phyloP scores from a whole-genome alignment of 2,797 vertebrate genomes.

The Syncerus caffer region DNA sequence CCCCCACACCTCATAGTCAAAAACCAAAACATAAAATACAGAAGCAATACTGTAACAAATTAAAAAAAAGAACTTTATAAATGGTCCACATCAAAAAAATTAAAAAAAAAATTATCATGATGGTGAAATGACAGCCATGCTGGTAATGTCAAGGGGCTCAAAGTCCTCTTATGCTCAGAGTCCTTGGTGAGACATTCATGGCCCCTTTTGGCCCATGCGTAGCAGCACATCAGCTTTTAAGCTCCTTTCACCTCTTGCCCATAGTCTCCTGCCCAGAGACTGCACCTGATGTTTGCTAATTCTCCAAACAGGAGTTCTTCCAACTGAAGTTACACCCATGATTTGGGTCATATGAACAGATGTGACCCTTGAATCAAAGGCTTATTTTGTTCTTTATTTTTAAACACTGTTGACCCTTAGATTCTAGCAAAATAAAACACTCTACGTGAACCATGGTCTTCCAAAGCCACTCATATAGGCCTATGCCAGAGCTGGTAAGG shows the following conservation, averaged over 20 bases:
- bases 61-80: not conserved
- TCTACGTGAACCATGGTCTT: not conserved
- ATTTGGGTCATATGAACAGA: not conserved
- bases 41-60: not conserved
- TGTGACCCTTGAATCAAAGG: not conserved
- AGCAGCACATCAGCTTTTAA: not conserved
- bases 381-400: not conserved
- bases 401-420: not conserved
- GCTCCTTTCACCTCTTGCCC: not conserved
- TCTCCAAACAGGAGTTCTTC: not conserved
- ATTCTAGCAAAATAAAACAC: not conserved
- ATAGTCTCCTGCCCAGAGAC: no score
- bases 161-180: rapidly evolving
- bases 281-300: not conserved
- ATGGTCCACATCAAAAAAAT: not conserved
- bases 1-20: not conserved
- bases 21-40: not conserved
- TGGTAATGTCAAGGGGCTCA: not conserved
- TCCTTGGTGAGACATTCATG: not conserved
- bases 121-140: not conserved
- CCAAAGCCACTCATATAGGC: not conserved
- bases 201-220: not conserved
- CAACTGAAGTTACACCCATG: not conserved
- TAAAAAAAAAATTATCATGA: rapidly evolving
- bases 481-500: not conserved